phyloP scores from a whole-genome alignment of 2,113 vertebrate genomes.

The Trichomycterus rosablanca region DNA sequence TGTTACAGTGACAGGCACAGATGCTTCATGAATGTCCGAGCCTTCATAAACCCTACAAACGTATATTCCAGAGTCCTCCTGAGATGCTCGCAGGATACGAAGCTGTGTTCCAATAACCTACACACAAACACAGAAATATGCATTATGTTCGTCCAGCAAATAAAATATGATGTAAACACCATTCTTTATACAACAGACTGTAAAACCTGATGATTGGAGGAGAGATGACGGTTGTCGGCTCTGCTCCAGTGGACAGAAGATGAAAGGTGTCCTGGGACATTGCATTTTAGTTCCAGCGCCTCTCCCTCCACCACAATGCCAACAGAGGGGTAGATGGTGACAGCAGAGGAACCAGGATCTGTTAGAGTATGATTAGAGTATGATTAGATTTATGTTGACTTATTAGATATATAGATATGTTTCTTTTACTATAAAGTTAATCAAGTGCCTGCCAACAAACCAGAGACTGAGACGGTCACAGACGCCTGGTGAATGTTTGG shows the following conservation, averaged over 20 bases:
- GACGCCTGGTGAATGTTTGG: constrained; percentile 52
- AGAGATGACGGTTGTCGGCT: constrained; percentile 61
- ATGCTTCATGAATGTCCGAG: constrained; percentile 63
- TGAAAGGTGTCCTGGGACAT: constrained; percentile 73
- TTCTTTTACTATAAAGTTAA: too few species aligned
- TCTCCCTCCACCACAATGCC: constrained; percentile 77
- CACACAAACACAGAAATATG: not conserved
- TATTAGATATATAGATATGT: too few species aligned
- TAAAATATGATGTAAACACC: too few species aligned
- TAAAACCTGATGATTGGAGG: constrained; percentile 85
- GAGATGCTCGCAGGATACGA: constrained; percentile 72
- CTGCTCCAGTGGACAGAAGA: constrained; percentile 80
- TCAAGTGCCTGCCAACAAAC: too few species aligned
- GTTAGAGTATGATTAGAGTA: too few species aligned
- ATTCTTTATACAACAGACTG: too few species aligned
- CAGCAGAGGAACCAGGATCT: constrained; percentile 24
- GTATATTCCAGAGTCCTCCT: constrained; percentile 82
- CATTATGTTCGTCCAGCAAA: too few species aligned
- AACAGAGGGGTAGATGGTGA: constrained; percentile 80
- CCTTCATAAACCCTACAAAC: constrained; percentile 72
- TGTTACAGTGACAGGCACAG: constrained; percentile 73
- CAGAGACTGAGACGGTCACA: not conserved
- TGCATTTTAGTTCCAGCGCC: constrained; percentile 80
- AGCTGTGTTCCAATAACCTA: constrained; percentile 77
- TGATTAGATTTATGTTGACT: too few species aligned